Conservation (phyloP, 2,797 vertebrate genomes). For the Hyperoplus lanceolatus region DNA sequence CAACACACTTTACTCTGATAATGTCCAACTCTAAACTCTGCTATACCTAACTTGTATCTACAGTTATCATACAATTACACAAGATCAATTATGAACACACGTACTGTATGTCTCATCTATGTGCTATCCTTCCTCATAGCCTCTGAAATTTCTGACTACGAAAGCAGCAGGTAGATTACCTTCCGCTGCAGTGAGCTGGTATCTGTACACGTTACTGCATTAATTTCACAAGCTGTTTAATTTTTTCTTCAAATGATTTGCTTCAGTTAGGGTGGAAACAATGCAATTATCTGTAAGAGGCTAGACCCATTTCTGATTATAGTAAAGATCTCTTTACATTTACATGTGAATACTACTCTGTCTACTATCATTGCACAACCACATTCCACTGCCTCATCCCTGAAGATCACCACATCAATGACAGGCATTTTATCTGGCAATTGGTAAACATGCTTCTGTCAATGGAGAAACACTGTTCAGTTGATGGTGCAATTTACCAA, state of each 20-base stretch:
- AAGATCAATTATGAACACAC: background rate
- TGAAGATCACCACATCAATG: background rate
- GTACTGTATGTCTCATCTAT: background rate
- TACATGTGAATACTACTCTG: background rate
- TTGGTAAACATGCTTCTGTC: background rate
- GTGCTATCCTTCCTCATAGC: background rate
- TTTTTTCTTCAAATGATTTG: background rate
- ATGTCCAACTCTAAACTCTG: slow-evolving; percentile 21
- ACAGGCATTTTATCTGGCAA: background rate
- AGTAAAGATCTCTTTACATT: background rate
- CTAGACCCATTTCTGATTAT: slow-evolving; percentile 6
- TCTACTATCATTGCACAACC: background rate
- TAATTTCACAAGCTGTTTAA: no score
- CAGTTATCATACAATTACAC: background rate
- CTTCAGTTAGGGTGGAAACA: background rate
- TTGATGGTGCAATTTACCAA: background rate
- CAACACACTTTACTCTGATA: slow-evolving; percentile 21
- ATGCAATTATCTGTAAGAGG: background rate
- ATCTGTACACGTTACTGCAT: background rate
- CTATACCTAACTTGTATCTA: background rate
- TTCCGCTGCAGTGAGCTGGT: background rate
- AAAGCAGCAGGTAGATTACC: background rate
- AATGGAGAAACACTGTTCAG: background rate
- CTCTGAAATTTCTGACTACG: background rate
- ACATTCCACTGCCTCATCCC: background rate